Evolutionary conservation across 2,113 vertebrate genomes (phyloP).

Genomic region (Myocastor coypus): DNA sequence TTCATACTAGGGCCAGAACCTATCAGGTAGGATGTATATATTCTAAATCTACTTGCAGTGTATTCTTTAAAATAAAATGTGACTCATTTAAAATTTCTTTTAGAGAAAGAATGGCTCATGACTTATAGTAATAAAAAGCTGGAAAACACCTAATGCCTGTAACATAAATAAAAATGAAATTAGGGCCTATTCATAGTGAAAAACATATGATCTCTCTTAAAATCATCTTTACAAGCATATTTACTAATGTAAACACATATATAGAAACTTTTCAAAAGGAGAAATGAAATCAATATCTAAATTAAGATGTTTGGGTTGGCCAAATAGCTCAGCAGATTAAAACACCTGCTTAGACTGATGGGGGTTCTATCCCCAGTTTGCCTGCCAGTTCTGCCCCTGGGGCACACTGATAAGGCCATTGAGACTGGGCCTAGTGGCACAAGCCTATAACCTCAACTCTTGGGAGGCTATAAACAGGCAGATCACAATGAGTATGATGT

Average conservation of each 20-base stretch:
- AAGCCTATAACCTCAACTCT: too few species aligned
- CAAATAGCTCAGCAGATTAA: too few species aligned
- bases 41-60: not conserved
- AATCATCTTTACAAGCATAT: not conserved
- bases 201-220: not conserved
- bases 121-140: not conserved
- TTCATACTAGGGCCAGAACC: too few species aligned
- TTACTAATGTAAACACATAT: not conserved
- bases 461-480: too few species aligned
- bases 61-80: not conserved
- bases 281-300: conserved; percentile 18
- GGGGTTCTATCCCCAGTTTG: too few species aligned
- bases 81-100: not conserved
- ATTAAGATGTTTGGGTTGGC: not conserved
- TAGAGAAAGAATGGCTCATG: not conserved
- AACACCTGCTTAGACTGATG: too few species aligned
- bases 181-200: not conserved
- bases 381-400: too few species aligned
- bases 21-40: not conserved
- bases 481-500: too few species aligned
- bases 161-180: conserved; percentile 26
- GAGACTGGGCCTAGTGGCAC: too few species aligned
- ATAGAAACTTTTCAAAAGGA: not conserved
- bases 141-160: not conserved
- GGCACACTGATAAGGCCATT: too few species aligned